Evolutionary conservation across 2,113 vertebrate species (phyloP).

Genomic region (Chelonoidis abingdonii): DNA sequence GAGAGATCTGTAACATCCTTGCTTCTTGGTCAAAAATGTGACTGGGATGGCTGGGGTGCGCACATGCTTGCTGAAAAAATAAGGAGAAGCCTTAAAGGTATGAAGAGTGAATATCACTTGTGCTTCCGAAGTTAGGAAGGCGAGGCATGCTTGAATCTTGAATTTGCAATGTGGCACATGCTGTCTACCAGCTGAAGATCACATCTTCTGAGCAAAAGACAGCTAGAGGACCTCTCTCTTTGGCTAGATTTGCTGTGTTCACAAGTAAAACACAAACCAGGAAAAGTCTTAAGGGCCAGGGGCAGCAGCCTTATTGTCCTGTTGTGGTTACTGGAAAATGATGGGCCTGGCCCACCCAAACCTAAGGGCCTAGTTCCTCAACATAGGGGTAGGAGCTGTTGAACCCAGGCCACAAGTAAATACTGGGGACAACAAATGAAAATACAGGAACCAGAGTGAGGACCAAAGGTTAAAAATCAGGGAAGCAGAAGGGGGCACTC

Average conservation of each 20-base stretch:
- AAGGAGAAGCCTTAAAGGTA: not conserved
- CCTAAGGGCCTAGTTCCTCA: too few species aligned
- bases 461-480: too few species aligned
- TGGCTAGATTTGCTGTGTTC: not conserved
- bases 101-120: not conserved
- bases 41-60: not conserved
- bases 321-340: too few species aligned
- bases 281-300: not conserved
- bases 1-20: not conserved
- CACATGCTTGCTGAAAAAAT: not conserved
- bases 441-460: too few species aligned
- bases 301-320: not conserved
- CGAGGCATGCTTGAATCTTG: not conserved
- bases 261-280: not conserved
- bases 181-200: not conserved
- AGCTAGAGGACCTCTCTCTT: not conserved
- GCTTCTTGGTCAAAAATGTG: not conserved
- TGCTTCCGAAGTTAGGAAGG: not conserved
- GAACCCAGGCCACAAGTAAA: too few species aligned
- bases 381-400: too few species aligned
- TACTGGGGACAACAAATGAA: too few species aligned
- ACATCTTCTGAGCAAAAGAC: not conserved
- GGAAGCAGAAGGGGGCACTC: too few species aligned
- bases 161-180: not conserved
- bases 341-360: too few species aligned